Conservation (phyloP, 2,113 vertebrate genomes). For the Corvus cornix region DNA sequence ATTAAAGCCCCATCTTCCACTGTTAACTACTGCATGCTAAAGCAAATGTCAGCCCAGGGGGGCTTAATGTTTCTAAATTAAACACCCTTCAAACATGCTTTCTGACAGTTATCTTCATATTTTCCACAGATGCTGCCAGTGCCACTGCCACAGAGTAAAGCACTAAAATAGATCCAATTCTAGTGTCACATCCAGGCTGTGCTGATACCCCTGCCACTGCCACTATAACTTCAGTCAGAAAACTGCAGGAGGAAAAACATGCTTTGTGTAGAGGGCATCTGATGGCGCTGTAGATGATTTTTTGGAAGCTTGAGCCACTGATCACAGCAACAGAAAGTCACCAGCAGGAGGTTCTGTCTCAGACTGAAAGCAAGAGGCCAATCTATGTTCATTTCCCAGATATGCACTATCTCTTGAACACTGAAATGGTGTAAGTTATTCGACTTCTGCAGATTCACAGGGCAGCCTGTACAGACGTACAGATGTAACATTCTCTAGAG, state of each 20-base stretch:
- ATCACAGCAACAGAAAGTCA: not conserved
- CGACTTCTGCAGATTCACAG: not conserved
- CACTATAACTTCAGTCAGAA: not conserved
- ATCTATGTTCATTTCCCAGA: not conserved
- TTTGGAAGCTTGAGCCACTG: not conserved
- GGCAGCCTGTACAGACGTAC: not conserved
- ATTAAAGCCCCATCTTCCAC: not conserved
- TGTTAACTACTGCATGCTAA: not conserved
- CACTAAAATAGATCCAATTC: constrained; percentile 16
- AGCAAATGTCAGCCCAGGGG: not conserved
- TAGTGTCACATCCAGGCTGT: not conserved
- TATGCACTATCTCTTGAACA: not conserved
- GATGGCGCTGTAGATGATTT: not conserved
- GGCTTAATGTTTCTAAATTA: constrained; percentile 26
- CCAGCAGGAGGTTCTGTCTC: not conserved
- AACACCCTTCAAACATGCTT: constrained; percentile 17
- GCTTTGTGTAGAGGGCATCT: not conserved
- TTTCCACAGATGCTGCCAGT: constrained; percentile 48
- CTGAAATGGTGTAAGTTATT: not conserved
- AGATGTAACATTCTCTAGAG: not conserved
- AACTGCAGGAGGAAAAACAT: not conserved
- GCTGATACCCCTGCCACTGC: not conserved
- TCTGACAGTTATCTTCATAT: constrained; percentile 33
- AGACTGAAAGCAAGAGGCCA: not conserved
- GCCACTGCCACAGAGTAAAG: not conserved